Evolutionary conservation across 1,140 invertebrate genomes (phyloP).

Genomic region (Sarcophaga peregrina): DNA sequence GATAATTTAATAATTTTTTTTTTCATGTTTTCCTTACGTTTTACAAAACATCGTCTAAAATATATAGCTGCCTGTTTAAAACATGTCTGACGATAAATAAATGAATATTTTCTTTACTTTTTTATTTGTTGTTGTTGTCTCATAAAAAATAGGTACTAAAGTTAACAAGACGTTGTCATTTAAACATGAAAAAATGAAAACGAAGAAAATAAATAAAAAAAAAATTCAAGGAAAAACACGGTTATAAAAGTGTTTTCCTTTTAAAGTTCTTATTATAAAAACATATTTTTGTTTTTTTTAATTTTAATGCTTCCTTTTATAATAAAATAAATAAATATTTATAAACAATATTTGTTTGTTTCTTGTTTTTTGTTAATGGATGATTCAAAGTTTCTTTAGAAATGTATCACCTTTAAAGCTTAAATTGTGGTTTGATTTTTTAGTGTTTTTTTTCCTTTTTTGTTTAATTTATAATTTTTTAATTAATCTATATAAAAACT

Average conservation of each 20-base stretch:
- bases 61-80: conserved; percentile 36
- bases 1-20: not conserved
- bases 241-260: too few species aligned
- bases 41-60: conserved; percentile 8
- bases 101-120: not conserved
- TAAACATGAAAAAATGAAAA: not conserved
- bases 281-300: too few species aligned
- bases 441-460: not conserved
- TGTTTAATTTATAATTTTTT: conserved; percentile 3
- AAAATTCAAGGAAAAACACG: too few species aligned
- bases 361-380: conserved; percentile 12
- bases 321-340: not conserved
- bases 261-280: too few species aligned
- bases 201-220: not conserved
- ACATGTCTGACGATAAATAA: not conserved
- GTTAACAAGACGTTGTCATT: conserved; percentile 3
- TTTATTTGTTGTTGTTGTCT: not conserved
- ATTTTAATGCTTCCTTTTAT: too few species aligned
- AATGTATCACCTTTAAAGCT: conserved; percentile 38
- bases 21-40: not conserved
- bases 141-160: conserved; percentile 27
- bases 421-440: not conserved
- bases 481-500: conserved; percentile 9
- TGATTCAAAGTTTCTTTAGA: conserved; percentile 5
- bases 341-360: not conserved